Percentiles rank a stretch among this genome's conserved stretches.
phyloP scores from a whole-genome alignment of 2,113 vertebrate species.

The Ancistrus triradiatus region DNA sequence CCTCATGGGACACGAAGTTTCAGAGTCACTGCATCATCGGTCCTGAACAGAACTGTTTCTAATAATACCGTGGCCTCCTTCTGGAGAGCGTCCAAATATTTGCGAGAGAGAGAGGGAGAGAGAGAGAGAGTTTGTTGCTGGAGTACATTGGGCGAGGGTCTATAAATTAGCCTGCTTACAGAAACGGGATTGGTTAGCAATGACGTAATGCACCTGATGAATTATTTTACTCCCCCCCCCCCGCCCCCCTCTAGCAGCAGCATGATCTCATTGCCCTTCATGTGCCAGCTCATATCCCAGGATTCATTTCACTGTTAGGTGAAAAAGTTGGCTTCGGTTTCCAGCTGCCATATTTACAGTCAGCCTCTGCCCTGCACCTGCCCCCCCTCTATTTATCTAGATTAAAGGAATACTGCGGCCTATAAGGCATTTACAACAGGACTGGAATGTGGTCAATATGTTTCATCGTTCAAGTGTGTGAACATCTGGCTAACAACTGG shows the following conservation, averaged over 20 bases:
- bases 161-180: slow-evolving; percentile 35
- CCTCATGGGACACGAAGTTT: slow-evolving; percentile 13
- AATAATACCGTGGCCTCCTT: slow-evolving; percentile 26
- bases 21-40: neutral
- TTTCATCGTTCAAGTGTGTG: too few species aligned
- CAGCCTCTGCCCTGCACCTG: too few species aligned
- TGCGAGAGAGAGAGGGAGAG: neutral
- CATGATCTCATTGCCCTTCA: slow-evolving; percentile 64
- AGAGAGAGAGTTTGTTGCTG: slow-evolving; percentile 8
- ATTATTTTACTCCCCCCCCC: slow-evolving; percentile 46
- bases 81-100: slow-evolving; percentile 13
- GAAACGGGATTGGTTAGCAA: slow-evolving; percentile 54
- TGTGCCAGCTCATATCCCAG: slow-evolving; percentile 5
- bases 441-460: too few species aligned
- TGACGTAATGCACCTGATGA: slow-evolving; percentile 68
- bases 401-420: too few species aligned
- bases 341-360: slow-evolving; percentile 29
- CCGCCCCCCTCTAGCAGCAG: slow-evolving; percentile 53
- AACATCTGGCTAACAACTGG: too few species aligned
- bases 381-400: too few species aligned
- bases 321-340: slow-evolving; percentile 19
- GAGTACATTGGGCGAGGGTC: slow-evolving; percentile 24
- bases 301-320: slow-evolving; percentile 32
- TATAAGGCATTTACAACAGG: too few species aligned
- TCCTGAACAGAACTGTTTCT: slow-evolving; percentile 22